phyloP scores from a whole-genome alignment of 2,888 invertebrate genomes.

The Oxycera nigricornis region DNA sequence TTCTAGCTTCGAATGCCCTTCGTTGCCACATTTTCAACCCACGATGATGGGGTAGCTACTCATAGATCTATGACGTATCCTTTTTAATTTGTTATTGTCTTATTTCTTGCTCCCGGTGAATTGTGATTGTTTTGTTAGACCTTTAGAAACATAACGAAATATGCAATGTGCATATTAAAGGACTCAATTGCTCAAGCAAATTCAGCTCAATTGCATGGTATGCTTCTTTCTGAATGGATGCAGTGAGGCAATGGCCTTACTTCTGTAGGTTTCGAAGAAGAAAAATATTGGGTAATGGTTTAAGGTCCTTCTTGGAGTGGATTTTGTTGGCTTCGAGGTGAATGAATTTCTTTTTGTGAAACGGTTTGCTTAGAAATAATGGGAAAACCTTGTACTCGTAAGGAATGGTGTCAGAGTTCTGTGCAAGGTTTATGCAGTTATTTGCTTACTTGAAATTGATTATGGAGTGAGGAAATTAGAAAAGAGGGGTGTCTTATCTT shows the following conservation, averaged over 20 bases:
- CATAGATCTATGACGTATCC: no score
- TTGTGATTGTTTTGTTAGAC: no score
- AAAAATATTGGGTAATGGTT: no score
- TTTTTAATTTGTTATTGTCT: no score
- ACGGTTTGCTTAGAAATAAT: background rate
- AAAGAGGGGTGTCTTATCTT: background rate
- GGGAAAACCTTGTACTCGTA: background rate
- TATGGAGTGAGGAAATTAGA: background rate
- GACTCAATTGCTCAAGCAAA: constrained; percentile 10
- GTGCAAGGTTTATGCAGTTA: background rate
- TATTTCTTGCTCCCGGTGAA: no score
- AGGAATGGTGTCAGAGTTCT: background rate
- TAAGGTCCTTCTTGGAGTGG: background rate
- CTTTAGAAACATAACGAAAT: background rate
- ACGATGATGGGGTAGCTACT: no score
- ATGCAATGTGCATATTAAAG: background rate
- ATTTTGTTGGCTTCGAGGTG: background rate
- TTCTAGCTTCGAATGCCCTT: no score
- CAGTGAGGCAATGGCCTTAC: background rate
- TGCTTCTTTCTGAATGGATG: background rate
- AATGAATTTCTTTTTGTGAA: background rate
- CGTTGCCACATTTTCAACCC: no score
- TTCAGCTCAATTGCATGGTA: background rate
- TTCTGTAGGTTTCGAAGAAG: no score
- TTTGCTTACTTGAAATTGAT: background rate